phyloP scores from a whole-genome alignment of 2,888 invertebrate genomes.

The Drosophila maculinotata region DNA sequence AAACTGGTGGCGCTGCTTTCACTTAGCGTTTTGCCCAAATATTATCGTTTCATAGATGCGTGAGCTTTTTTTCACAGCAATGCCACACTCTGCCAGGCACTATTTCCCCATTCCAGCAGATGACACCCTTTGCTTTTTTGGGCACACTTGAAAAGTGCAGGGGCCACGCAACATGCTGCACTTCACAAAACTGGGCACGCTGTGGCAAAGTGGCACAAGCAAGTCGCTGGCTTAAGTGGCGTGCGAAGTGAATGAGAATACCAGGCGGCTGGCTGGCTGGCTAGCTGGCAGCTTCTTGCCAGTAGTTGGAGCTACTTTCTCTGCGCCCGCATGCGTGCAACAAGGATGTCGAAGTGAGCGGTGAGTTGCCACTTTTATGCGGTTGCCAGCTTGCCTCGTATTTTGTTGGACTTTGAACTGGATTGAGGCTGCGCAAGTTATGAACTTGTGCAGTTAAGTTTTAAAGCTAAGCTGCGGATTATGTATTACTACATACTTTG shows the following conservation, averaged over 20 bases:
- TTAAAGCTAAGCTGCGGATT: constrained; percentile 78
- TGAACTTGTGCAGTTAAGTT: constrained; percentile 78
- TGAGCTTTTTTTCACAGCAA: constrained; percentile 50
- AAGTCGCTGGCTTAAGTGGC: constrained; percentile 64
- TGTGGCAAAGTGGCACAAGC: constrained; percentile 35
- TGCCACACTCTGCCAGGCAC: constrained; percentile 57
- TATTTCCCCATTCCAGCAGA: background rate
- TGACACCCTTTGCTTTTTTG: constrained; percentile 16
- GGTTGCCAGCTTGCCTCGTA: constrained; percentile 32
- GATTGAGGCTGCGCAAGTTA: constrained; percentile 61
- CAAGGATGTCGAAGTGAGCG: constrained; percentile 43
- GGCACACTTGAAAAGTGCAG: constrained; percentile 20
- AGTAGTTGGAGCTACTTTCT: constrained; percentile 27
- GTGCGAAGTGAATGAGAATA: constrained; percentile 43
- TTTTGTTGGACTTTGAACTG: constrained; percentile 7
- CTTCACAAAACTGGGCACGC: constrained; percentile 36
- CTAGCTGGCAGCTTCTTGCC: constrained; percentile 23
- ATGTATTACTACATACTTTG: constrained; percentile 76
- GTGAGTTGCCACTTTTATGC: constrained; percentile 54
- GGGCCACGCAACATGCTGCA: constrained; percentile 15
- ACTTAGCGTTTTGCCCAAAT: constrained; percentile 66
- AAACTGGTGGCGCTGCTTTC: constrained; percentile 54
- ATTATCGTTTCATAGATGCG: constrained; percentile 64
- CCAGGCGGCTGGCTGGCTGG: constrained; percentile 16
- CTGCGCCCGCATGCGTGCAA: constrained; percentile 53